Conservation (phyloP, 2,888 invertebrate species). For the Parnassius mnemosyne region DNA sequence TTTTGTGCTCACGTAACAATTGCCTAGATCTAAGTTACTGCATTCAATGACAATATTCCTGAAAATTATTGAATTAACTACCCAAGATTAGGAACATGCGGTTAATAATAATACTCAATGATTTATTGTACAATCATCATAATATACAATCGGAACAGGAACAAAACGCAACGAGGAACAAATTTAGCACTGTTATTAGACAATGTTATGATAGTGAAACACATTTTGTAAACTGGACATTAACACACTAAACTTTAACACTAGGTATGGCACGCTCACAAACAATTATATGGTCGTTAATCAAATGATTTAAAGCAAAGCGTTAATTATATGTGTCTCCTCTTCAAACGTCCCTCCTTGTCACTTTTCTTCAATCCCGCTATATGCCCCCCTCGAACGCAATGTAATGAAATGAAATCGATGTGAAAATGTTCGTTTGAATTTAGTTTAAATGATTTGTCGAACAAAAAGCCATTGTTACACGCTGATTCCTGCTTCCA, state of each 20-base stretch:
- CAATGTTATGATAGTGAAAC: constrained; percentile 4
- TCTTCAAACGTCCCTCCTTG: constrained; percentile 13
- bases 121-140: constrained; percentile 1
- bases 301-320: constrained; percentile 58
- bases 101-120: background rate
- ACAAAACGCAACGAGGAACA: background rate
- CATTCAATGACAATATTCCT: background rate
- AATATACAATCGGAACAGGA: background rate
- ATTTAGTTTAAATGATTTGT: constrained; percentile 9
- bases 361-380: background rate
- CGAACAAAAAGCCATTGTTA: background rate
- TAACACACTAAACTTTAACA: constrained; percentile 26
- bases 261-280: constrained; percentile 72
- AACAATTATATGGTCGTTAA: constrained; percentile 45
- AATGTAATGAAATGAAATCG: constrained; percentile 7
- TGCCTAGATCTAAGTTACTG: no score
- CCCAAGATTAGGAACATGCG: constrained; percentile 8
- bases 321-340: constrained; percentile 41
- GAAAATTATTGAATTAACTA: background rate
- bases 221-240: constrained; percentile 5
- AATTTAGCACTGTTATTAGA: constrained; percentile 5
- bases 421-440: constrained; percentile 6
- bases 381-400: constrained; percentile 4
- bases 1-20: no score
- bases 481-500: constrained; percentile 18